Conservation (phyloP, 1,140 invertebrate species). For the Ephestia elutella region DNA sequence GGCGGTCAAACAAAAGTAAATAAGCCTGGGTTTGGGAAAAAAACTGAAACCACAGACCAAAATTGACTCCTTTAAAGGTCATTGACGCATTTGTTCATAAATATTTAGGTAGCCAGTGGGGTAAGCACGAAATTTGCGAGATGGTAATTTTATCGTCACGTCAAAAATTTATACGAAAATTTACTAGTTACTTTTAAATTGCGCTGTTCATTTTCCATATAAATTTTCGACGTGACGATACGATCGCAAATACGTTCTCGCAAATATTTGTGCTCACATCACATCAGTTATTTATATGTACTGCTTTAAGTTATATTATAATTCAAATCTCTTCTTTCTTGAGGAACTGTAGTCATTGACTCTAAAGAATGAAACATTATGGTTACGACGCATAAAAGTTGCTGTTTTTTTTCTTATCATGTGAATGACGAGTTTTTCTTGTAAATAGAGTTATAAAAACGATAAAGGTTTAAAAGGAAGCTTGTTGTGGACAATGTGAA, state of each 20-base stretch:
- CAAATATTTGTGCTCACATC: no score
- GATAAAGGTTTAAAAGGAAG: conserved; percentile 8
- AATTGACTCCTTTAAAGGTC: conserved; percentile 17
- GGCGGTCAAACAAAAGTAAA: conserved; percentile 31
- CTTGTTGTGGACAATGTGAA: conserved; percentile 1
- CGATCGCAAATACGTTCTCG: no score
- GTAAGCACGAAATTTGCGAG: no score
- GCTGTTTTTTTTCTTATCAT: conserved; percentile 1
- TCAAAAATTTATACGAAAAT: no score
- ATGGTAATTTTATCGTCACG: no score
- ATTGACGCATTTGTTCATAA: conserved; percentile 30
- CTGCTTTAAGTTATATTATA: no score
- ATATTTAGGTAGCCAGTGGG: no score
- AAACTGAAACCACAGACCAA: conserved; percentile 8
- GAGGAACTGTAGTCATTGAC: not conserved
- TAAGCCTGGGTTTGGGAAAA: conserved; percentile 24
- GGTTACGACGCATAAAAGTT: not conserved
- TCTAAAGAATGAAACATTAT: not conserved
- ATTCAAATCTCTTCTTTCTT: not conserved
- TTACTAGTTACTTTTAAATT: no score
- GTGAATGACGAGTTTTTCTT: conserved; percentile 4
- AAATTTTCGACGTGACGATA: no score
- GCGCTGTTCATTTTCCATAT: no score
- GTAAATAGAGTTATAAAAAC: conserved; percentile 10
- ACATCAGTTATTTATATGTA: no score